Conservation (phyloP, 2,888 invertebrate species). For the Brachyptera putata region DNA sequence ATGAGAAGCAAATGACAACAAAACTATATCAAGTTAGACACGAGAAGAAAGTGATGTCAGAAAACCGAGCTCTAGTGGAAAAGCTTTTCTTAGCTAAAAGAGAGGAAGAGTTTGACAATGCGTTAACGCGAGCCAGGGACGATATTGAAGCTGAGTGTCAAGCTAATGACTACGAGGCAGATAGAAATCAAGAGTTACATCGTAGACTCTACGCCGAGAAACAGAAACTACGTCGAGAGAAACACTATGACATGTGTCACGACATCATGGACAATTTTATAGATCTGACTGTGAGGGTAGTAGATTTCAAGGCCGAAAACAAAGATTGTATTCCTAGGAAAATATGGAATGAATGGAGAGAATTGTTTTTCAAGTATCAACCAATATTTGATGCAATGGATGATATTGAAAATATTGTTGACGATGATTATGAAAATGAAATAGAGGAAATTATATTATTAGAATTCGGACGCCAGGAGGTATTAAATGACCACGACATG, state of each 20-base stretch:
- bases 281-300: conserved; percentile 52
- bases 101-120: conserved; percentile 43
- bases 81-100: conserved; percentile 50
- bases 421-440: conserved; percentile 42
- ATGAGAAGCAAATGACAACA: conserved; percentile 61
- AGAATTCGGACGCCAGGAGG: conserved; percentile 52
- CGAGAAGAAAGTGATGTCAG: conserved; percentile 52
- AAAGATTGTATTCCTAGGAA: conserved; percentile 47
- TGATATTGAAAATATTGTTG: conserved; percentile 45
- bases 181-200: conserved; percentile 47
- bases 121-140: not conserved
- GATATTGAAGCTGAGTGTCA: not conserved
- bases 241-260: conserved; percentile 49
- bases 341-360: conserved; percentile 54
- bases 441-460: conserved; percentile 48
- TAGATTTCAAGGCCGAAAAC: conserved; percentile 48
- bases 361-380: conserved; percentile 52
- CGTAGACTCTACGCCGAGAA: conserved; percentile 53
- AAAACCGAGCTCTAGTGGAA: conserved; percentile 52
- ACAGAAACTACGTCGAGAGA: conserved; percentile 48
- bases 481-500: conserved; percentile 54
- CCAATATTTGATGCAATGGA: conserved; percentile 52
- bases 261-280: conserved; percentile 53
- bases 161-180: conserved; percentile 25
- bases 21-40: conserved; percentile 59